Evolutionary conservation across 92 coral and sea anemone species (phyloP).

Genomic region (Palythoa grandiflora): DNA sequence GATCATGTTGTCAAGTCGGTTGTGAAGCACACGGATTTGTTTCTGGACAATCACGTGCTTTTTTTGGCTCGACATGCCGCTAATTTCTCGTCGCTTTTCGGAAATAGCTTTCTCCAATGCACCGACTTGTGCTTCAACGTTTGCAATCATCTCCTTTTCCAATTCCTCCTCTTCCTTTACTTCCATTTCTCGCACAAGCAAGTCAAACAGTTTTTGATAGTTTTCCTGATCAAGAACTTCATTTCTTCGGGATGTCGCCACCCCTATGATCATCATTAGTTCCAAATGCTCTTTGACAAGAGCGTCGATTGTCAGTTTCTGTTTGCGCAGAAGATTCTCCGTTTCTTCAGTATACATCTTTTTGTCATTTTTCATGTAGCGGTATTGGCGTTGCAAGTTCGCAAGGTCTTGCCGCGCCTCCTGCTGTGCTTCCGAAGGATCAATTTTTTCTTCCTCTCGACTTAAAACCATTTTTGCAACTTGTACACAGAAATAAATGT

Average conservation of each 20-base stretch:
- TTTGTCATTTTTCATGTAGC: slow-evolving; percentile 86
- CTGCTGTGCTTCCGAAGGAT: slow-evolving; percentile 83
- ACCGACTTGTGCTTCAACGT: slow-evolving; percentile 65
- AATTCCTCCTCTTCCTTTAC: slow-evolving; percentile 60
- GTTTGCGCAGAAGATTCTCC: slow-evolving; percentile 86
- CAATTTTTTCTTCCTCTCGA: slow-evolving; percentile 85
- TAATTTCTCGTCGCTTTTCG: slow-evolving; percentile 65
- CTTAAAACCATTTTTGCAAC: slow-evolving; percentile 36
- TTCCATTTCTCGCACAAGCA: slow-evolving; percentile 74
- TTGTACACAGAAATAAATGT: not conserved
- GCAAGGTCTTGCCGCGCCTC: slow-evolving; percentile 92
- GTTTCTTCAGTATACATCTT: slow-evolving; percentile 86
- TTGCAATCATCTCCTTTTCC: slow-evolving; percentile 62
- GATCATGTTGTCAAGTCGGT: slow-evolving; percentile 87
- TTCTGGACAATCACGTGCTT: slow-evolving; percentile 75
- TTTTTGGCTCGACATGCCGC: slow-evolving; percentile 65
- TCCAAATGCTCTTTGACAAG: slow-evolving; percentile 78
- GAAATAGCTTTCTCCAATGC: slow-evolving; percentile 66
- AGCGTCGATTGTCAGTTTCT: slow-evolving; percentile 78
- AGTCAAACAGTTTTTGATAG: slow-evolving; percentile 65
- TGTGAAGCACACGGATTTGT: slow-evolving; percentile 87
- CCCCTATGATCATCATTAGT: slow-evolving; percentile 69
- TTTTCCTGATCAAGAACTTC: slow-evolving; percentile 74
- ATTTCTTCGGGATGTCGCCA: slow-evolving; percentile 77
- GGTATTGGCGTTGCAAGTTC: slow-evolving; percentile 81